phyloP scores from a whole-genome alignment of 2,888 invertebrate genomes.

The Apodemia duryi region DNA sequence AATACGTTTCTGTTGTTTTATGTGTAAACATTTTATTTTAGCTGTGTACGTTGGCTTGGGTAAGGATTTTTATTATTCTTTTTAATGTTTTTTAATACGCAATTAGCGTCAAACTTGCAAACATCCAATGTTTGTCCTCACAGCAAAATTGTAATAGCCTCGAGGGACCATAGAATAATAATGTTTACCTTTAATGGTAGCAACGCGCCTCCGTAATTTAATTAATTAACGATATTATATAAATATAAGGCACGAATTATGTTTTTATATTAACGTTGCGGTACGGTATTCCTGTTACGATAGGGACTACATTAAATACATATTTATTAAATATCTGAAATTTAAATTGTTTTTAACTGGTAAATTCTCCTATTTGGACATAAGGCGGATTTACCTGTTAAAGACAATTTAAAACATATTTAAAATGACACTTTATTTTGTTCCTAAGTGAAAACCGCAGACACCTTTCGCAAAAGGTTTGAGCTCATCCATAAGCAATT shows the following conservation, averaged over 20 bases:
- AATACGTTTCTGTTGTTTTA: no score
- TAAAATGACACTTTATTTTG: no score
- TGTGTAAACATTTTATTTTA: neutral
- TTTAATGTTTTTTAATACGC: constrained; percentile 9
- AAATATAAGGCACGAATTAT: neutral
- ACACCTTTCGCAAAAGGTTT: neutral
- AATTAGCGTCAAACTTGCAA: constrained; percentile 4
- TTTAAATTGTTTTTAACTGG: no score
- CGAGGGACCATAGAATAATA: neutral
- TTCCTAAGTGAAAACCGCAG: no score
- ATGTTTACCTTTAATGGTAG: constrained; percentile 4
- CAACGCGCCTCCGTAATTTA: constrained; percentile 2
- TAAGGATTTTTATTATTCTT: constrained; percentile 2
- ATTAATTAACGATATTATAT: constrained; percentile 10
- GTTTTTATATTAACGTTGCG: neutral
- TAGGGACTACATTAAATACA: neutral
- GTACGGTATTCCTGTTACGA: neutral
- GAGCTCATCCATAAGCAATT: neutral
- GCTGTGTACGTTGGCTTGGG: neutral
- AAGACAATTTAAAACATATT: no score
- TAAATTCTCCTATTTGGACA: no score
- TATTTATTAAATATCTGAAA: neutral
- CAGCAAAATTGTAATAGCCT: constrained; percentile 1
- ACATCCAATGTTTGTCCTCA: constrained; percentile 3
- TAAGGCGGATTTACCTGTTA: no score